phyloP scores from a whole-genome alignment of 2,888 invertebrate genomes.

The Idaea dimidiata region DNA sequence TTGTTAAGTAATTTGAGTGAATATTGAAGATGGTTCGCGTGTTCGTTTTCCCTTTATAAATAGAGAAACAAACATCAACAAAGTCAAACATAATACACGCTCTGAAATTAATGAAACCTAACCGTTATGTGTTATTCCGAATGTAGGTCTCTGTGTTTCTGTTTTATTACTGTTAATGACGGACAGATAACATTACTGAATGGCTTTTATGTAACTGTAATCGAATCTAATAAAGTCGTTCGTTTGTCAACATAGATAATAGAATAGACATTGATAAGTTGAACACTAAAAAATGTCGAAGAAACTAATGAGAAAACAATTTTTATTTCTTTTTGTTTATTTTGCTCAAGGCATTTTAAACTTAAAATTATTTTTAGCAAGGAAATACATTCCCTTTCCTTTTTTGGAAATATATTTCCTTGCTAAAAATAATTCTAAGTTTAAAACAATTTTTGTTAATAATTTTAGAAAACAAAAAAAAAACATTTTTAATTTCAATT shows the following conservation, averaged over 20 bases:
- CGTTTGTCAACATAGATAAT: not conserved
- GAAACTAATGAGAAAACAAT: too few species aligned
- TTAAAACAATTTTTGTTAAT: too few species aligned
- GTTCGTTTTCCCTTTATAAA: not conserved
- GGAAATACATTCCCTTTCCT: too few species aligned
- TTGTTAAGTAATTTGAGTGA: not conserved
- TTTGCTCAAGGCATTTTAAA: too few species aligned
- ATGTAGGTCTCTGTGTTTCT: constrained; percentile 1
- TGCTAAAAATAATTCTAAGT: too few species aligned
- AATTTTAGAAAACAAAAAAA: too few species aligned
- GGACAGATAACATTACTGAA: not conserved
- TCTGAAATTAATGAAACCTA: not conserved
- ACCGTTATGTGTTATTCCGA: constrained; percentile 1
- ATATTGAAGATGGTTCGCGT: not conserved
- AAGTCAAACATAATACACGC: not conserved
- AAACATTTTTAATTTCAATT: too few species aligned
- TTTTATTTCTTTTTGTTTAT: too few species aligned
- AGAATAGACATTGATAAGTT: too few species aligned
- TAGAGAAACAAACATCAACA: not conserved
- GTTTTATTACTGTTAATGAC: constrained; percentile 1
- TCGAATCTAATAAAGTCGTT: not conserved
- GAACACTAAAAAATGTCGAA: too few species aligned
- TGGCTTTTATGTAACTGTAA: constrained; percentile 1
- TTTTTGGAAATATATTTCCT: too few species aligned
- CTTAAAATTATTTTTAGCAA: too few species aligned